Base-by-base conservation (phyloP, 2,113 vertebrate species). In the Clarias macrocephalus region DNA sequence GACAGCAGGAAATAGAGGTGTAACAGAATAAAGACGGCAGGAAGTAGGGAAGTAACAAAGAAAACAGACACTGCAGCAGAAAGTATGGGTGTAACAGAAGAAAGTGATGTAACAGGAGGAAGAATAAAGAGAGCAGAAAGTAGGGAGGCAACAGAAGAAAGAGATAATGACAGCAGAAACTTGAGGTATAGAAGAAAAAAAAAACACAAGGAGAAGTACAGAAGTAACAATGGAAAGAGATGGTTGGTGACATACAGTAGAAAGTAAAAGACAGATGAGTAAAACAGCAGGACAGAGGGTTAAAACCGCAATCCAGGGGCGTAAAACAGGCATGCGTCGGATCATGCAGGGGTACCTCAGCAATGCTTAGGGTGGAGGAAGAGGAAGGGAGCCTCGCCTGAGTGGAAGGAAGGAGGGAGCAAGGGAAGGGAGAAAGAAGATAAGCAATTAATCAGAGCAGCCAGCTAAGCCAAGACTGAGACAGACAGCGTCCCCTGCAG, bases 351-450 rank as follows among this genome's bases (percentile, higher is more conserved):
- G 98, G 96, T 99, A 99, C 97, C 98, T 99, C 98, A 95, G 98
- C 98, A 97, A 99, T 97, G 98, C 98, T 99, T 99, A 98, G 97
- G 96, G 98, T 99, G 95, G 98, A 99, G 97, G 97, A 99, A 95
- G 97, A 99, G 97, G 98, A 99, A 95, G 98, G 98, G 95, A 99
- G 98, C 95, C 97, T 96, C 96, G 98, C 97, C 98, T 99, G 97
- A 95, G 96, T 96, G 76, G 77, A 82, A 33, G 72, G 75, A 70
- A 52, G 86, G 30, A 62, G 54, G 57, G 63, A 60, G 70, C 60
- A 52, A 82, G 37, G 75, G 77, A 37, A 80, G 42, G 85, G 63
- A 84, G 85, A 90, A 91, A 91, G 93, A 88, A 94, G 91, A 95
- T 92, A 94, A 91, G 95, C 93, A 91, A 94, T 95, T 95, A 95